Percentiles rank a stretch among this genome's conserved stretches.
Evolutionary conservation across 1,140 invertebrate species (phyloP).

Genomic region (Orius laevigatus): DNA sequence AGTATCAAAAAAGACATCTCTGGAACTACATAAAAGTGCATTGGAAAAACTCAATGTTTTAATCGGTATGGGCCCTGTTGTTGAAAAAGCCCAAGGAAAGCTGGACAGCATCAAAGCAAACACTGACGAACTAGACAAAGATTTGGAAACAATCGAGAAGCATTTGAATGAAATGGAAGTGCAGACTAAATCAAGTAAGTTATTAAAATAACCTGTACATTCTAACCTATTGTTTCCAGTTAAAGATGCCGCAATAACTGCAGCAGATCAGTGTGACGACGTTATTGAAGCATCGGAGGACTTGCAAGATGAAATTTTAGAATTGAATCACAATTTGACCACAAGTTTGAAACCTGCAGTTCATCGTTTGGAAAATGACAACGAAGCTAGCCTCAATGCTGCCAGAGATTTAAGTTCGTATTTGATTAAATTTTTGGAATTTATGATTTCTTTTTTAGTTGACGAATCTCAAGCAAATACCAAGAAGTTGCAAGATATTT

Average conservation of each 20-base stretch:
- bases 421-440: neutral
- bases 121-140: no score
- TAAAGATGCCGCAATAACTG: slow-evolving; percentile 20
- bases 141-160: no score
- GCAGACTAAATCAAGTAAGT: no score
- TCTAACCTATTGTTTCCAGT: slow-evolving; percentile 15
- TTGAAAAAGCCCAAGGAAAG: no score
- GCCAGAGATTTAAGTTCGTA: slow-evolving; percentile 27
- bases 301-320: slow-evolving; percentile 23
- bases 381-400: slow-evolving; percentile 26
- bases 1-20: no score
- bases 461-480: slow-evolving; percentile 20
- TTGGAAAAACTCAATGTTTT: no score
- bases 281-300: slow-evolving; percentile 13
- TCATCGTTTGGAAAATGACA: slow-evolving; percentile 35
- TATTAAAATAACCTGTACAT: no score
- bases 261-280: slow-evolving; percentile 13
- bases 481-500: slow-evolving; percentile 19
- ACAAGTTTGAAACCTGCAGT: slow-evolving; percentile 31
- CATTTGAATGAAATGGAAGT: no score
- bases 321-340: slow-evolving; percentile 17
- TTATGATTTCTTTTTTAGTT: slow-evolving; percentile 15
- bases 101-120: no score
- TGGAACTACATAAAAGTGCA: no score
- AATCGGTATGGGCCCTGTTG: no score